Evolutionary conservation across 2,888 invertebrate genomes (phyloP).

Genomic region (Pristionchus arcanus): DNA sequence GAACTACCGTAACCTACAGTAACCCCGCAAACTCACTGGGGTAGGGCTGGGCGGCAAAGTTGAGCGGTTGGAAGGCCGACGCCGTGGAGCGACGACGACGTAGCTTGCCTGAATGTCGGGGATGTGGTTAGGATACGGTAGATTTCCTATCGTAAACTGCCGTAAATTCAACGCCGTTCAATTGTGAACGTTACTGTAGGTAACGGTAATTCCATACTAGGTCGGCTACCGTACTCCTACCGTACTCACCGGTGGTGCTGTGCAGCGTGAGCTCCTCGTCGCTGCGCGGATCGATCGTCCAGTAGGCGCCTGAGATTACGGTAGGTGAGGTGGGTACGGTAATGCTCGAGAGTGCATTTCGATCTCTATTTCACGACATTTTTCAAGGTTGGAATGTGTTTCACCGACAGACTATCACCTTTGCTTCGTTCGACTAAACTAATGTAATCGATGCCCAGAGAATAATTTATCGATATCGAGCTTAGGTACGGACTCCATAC

Average conservation of each 20-base stretch:
- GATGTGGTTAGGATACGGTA: background rate
- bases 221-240: background rate
- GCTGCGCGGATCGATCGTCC: background rate
- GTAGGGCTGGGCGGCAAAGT: background rate
- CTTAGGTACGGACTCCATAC: too few species aligned
- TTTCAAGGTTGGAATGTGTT: too few species aligned
- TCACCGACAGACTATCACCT: too few species aligned
- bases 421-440: too few species aligned
- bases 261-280: slow-evolving; percentile 41
- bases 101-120: background rate
- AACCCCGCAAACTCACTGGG: background rate
- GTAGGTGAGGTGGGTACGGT: background rate
- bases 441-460: too few species aligned
- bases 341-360: background rate
- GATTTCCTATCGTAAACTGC: background rate
- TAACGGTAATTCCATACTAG: background rate
- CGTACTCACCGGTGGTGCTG: background rate
- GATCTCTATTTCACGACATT: too few species aligned
- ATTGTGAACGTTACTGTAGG: background rate
- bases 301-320: slow-evolving; percentile 33
- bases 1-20: background rate
- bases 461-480: too few species aligned
- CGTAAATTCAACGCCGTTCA: too few species aligned
- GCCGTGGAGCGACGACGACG: background rate
- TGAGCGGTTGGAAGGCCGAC: background rate